Evolutionary conservation across 2,797 vertebrate genomes (phyloP), one percentile per base, ranked within the genome.

Genomic region (Dryobates pubescens): DNA sequence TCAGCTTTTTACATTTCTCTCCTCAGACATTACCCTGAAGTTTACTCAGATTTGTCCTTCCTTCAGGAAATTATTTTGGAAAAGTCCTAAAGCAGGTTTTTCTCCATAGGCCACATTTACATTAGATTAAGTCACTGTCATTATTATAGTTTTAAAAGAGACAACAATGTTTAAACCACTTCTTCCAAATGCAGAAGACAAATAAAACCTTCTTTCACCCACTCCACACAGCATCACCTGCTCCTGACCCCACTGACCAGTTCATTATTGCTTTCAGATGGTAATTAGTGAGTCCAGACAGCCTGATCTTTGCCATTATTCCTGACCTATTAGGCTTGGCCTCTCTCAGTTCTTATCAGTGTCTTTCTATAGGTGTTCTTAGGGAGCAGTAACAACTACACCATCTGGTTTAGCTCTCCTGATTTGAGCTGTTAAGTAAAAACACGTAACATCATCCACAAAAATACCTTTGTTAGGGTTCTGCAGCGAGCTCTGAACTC

Each of bases 321-420:
- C 74, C 89, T 82, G 86, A 93, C 92, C 91, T 86, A 14, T 57
- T 53, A 51, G 69, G 93, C 73, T 88, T 77, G 81, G 77, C 87
- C 79, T 83, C 80, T 72, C 74, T 67, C 62, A 26, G 67, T 92
- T 94, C 83, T 64, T 92, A 95, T 91, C 86, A 30, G 67, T 79
- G 80, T 89, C 88, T 67, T 91, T 93, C 93, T 81, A 86, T 94
- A 96, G 95, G 92, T 92, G 90, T 84, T 93, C 93, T 93, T 65
- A 77, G 72, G 82, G 58, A 94, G 73, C 75, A 91, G 45, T n/a
- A 77, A 95, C 83, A 93, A 65, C 65, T 57, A 65, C 4, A 2
- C 95, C 97, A 97, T 96, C 96, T 97, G 97, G 78, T 96, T 96
- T 93, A 94, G 59, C 75, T 93, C 86, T 95, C 83, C 86, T 92